Conservation (phyloP, 2,888 invertebrate species). For the Sipha maydis region DNA sequence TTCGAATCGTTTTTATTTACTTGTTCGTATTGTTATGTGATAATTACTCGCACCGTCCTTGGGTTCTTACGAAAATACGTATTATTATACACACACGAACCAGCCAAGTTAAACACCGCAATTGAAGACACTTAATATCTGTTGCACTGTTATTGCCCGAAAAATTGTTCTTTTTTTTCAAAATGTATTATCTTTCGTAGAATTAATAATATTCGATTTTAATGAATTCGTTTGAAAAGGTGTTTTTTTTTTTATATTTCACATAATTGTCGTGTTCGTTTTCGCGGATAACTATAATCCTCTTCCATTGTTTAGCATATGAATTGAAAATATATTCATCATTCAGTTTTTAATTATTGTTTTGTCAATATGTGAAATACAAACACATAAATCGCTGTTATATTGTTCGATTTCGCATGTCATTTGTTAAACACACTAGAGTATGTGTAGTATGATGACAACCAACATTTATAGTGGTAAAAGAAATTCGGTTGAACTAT, state of each 20-base stretch:
- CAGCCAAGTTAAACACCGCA: background rate
- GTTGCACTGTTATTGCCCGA: background rate
- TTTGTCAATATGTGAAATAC: background rate
- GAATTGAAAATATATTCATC: conserved; percentile 19
- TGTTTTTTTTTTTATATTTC: background rate
- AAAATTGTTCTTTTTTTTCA: background rate
- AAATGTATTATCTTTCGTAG: background rate
- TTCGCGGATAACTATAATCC: background rate
- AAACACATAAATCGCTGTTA: conserved; percentile 30
- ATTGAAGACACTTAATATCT: background rate
- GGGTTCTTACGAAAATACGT: background rate
- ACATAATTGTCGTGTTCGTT: conserved; percentile 15
- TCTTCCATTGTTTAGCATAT: conserved; percentile 8
- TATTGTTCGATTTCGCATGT: conserved; percentile 14
- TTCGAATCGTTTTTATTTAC: conserved; percentile 20
- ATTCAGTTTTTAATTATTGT: conserved; percentile 25
- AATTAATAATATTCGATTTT: conserved; percentile 4
- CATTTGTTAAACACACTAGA: conserved; percentile 9
- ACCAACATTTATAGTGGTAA: background rate
- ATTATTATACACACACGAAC: background rate
- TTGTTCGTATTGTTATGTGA: background rate
- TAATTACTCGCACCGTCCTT: conserved; percentile 16
- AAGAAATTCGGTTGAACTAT: conserved; percentile 8
- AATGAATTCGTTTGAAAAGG: conserved; percentile 1
- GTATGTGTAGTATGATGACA: background rate